Conservation (phyloP, 2,113 vertebrate genomes). For the Erythrolamprus reginae region DNA sequence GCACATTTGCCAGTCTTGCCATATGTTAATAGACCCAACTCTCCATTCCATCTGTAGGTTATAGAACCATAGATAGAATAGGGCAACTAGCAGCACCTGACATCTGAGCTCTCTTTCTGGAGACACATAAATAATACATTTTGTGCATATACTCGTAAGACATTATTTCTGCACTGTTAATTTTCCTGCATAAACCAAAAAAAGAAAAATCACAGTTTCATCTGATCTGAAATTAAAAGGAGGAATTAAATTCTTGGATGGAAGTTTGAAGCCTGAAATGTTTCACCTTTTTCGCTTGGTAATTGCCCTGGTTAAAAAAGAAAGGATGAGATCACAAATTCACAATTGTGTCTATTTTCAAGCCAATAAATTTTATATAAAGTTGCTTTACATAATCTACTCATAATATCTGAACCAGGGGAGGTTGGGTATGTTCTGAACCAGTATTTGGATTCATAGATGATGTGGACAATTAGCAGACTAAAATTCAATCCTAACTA, state of each 20-base stretch:
- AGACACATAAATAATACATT: neutral
- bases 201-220: too few relatives aligned
- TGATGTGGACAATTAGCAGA: neutral
- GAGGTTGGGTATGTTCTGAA: neutral
- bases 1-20: conserved; percentile 3
- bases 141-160: neutral
- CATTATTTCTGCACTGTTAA: neutral
- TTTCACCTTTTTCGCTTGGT: neutral
- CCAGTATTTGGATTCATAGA: neutral
- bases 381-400: neutral
- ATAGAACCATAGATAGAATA: neutral
- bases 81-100: neutral
- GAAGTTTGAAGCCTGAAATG: neutral
- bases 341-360: neutral
- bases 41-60: neutral
- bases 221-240: neutral
- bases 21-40: neutral
- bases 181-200: neutral
- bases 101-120: neutral
- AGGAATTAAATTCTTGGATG: neutral
- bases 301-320: neutral
- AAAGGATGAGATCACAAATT: neutral
- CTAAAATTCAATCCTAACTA: neutral
- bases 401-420: neutral
- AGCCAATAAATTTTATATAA: neutral